phyloP scores from a whole-genome alignment of 2,113 vertebrate genomes.

The Shinisaurus crocodilurus region DNA sequence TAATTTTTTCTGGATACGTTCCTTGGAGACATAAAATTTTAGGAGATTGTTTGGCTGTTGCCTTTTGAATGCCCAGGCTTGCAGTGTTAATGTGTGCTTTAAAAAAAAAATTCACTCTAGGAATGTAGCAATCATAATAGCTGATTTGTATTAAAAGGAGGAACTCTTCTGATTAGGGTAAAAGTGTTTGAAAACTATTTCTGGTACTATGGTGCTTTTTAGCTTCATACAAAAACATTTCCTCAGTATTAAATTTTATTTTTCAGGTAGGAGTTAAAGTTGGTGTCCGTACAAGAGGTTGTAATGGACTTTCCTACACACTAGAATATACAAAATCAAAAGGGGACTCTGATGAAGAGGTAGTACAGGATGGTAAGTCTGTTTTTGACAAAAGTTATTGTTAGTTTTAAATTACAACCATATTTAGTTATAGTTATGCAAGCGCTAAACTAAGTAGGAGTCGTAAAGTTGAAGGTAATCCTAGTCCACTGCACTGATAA shows the following conservation, averaged over 20 bases:
- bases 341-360: slow-evolving; percentile 94
- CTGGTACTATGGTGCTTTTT: not conserved
- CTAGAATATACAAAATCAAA: slow-evolving; percentile 92
- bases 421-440: not conserved
- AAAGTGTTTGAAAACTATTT: not conserved
- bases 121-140: not conserved
- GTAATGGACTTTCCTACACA: slow-evolving; percentile 96
- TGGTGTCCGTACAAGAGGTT: slow-evolving; percentile 94
- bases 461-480: not conserved
- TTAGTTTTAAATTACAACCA: not conserved
- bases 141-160: not conserved
- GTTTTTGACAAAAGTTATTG: not conserved
- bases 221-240: not conserved
- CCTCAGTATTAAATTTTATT: not conserved
- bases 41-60: not conserved
- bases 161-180: not conserved
- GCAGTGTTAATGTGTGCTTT: not conserved
- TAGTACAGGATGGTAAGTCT: slow-evolving; percentile 91
- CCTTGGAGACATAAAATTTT: not conserved
- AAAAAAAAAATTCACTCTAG: not conserved
- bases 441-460: not conserved
- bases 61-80: not conserved
- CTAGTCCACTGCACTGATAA: not conserved
- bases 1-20: not conserved
- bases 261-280: slow-evolving; percentile 93